phyloP scores from a whole-genome alignment of 2,797 vertebrate species.

The Gobio occitaniae region DNA sequence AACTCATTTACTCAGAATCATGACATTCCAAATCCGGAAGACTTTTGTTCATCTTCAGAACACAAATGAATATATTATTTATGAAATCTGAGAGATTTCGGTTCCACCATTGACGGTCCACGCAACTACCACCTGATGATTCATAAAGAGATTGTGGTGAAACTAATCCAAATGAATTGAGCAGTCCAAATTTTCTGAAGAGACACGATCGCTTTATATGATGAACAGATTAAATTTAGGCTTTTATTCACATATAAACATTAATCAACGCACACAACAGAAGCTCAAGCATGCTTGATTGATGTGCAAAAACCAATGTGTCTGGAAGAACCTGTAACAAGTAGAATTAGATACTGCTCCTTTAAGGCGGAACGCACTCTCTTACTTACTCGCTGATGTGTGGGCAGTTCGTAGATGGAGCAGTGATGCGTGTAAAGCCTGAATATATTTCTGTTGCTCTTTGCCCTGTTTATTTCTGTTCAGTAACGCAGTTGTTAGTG shows the following conservation, averaged over 20 bases:
- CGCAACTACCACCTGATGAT: background rate
- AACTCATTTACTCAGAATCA: background rate
- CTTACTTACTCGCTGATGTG: no score
- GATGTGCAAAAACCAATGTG: background rate
- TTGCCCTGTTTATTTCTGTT: no score
- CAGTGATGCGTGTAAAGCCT: no score
- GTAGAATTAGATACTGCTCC: no score
- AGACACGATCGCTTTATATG: background rate
- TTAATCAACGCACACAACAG: background rate
- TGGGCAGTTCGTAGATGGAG: no score
- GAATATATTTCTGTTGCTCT: no score
- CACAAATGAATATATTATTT: background rate
- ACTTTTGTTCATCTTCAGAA: background rate
- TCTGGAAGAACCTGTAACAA: background rate
- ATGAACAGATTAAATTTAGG: background rate
- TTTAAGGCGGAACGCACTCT: no score
- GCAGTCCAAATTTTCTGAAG: no score
- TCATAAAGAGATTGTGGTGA: no score
- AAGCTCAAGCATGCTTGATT: background rate
- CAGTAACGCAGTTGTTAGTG: no score
- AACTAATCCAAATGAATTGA: background rate
- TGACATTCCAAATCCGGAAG: background rate
- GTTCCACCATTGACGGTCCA: background rate
- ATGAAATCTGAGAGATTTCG: background rate
- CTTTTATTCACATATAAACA: background rate